A percentile compares a stretch with the other conserved stretches of the same genome.
Conservation (phyloP, 2,797 vertebrate genomes). For the Helicolenus hilgendorfi region DNA sequence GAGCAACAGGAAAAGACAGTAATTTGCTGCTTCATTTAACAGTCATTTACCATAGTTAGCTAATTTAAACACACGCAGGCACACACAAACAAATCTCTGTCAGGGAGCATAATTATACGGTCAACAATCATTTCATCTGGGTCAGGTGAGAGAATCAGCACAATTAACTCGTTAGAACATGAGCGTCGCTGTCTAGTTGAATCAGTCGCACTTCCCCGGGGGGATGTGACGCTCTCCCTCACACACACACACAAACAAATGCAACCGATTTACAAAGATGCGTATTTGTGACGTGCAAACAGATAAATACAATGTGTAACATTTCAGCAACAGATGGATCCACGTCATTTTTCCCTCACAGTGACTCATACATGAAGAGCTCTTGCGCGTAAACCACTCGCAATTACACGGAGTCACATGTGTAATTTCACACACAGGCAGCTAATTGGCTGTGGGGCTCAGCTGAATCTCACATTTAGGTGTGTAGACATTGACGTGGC, state of each 20-base stretch:
- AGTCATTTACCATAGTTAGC: slow-evolving; percentile 18
- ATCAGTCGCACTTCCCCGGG: slow-evolving; percentile 27
- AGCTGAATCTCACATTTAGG: neutral
- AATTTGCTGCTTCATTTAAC: slow-evolving; percentile 65
- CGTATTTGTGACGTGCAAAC: neutral
- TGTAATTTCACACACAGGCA: neutral
- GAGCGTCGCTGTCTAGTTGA: slow-evolving; percentile 13
- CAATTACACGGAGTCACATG: neutral
- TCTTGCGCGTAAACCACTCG: neutral
- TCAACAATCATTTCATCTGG: slow-evolving; percentile 47
- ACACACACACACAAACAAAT: neutral
- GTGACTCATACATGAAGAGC: neutral
- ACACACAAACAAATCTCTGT: slow-evolving; percentile 25
- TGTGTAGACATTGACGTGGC: neutral
- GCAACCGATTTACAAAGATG: neutral
- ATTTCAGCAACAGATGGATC: neutral
- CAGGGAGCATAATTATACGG: slow-evolving; percentile 42
- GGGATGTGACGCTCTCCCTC: neutral
- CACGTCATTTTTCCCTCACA: neutral
- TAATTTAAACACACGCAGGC: slow-evolving; percentile 30
- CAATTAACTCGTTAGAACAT: slow-evolving; percentile 29
- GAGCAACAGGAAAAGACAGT: slow-evolving; percentile 2
- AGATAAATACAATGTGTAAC: neutral
- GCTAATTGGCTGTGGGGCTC: neutral
- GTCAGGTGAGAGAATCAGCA: slow-evolving; percentile 34